phyloP scores from a whole-genome alignment of 2,888 invertebrate genomes.

The Clitarchus hookeri region DNA sequence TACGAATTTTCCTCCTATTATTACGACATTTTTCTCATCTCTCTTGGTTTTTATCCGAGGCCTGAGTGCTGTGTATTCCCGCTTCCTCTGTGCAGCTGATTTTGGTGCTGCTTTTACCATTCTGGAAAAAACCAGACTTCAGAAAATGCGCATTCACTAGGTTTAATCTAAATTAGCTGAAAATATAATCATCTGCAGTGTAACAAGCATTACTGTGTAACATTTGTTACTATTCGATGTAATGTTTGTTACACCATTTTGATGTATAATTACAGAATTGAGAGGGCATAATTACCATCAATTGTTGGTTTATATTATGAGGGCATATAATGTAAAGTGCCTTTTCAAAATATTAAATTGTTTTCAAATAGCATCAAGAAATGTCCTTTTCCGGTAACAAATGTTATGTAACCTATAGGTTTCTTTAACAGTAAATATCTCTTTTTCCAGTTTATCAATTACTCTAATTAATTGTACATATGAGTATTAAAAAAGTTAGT shows the following conservation, averaged over 20 bases:
- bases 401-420: too few species aligned
- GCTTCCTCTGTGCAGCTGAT: background rate
- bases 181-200: background rate
- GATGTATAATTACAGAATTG: background rate
- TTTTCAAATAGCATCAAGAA: background rate
- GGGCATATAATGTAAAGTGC: background rate
- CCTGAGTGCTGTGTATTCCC: background rate
- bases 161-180: background rate
- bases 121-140: background rate
- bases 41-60: background rate
- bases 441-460: background rate
- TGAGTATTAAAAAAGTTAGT: background rate
- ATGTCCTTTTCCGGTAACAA: background rate
- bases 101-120: background rate
- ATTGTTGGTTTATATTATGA: background rate
- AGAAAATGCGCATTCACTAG: background rate
- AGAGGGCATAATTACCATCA: background rate
- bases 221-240: background rate
- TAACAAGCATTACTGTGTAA: background rate
- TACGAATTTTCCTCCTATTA: background rate
- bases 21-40: background rate
- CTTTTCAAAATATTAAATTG: background rate
- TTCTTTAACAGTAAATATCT: too few species aligned
- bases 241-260: background rate
- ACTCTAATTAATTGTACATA: background rate